A percentile compares a stretch with the other conserved stretches of the same genome.
Conservation (phyloP, 1,140 invertebrate species). For the Cotesia glomerata region DNA sequence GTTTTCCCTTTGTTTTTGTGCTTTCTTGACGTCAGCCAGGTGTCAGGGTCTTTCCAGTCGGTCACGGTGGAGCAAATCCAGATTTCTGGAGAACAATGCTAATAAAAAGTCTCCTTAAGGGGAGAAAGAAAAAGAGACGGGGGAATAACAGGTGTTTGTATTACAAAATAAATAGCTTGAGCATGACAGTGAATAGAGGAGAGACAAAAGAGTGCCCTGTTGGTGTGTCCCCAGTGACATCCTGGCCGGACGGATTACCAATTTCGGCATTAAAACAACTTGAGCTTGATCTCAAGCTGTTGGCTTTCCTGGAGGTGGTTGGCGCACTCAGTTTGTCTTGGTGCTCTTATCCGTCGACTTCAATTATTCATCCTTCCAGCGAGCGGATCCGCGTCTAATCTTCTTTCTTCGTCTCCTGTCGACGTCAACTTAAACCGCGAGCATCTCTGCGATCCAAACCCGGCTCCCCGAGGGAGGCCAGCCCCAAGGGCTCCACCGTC, state of each 20-base stretch:
- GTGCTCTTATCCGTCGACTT: constrained; percentile 21
- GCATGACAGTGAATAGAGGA: neutral
- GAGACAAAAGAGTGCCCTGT: neutral
- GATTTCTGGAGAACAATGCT: no score
- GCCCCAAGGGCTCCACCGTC: constrained; percentile 7
- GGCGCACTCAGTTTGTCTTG: constrained; percentile 7
- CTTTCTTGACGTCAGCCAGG: no score
- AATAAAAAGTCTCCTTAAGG: no score
- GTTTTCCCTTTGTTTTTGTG: no score
- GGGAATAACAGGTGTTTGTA: no score
- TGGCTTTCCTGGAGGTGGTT: neutral
- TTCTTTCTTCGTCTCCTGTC: constrained; percentile 12
- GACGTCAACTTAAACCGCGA: constrained; percentile 17
- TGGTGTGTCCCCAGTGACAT: constrained; percentile 10
- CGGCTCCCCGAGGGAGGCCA: neutral
- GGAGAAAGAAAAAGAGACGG: no score
- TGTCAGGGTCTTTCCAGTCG: no score
- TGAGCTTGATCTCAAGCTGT: neutral
- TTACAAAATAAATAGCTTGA: no score
- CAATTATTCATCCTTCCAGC: constrained; percentile 21
- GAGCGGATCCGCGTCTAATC: constrained; percentile 8
- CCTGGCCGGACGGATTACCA: constrained; percentile 15
- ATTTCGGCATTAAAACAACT: constrained; percentile 24
- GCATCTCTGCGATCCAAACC: neutral
- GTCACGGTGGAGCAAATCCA: no score